Conservation (phyloP, 1,140 invertebrate genomes). For the Hormaphis cornu region DNA sequence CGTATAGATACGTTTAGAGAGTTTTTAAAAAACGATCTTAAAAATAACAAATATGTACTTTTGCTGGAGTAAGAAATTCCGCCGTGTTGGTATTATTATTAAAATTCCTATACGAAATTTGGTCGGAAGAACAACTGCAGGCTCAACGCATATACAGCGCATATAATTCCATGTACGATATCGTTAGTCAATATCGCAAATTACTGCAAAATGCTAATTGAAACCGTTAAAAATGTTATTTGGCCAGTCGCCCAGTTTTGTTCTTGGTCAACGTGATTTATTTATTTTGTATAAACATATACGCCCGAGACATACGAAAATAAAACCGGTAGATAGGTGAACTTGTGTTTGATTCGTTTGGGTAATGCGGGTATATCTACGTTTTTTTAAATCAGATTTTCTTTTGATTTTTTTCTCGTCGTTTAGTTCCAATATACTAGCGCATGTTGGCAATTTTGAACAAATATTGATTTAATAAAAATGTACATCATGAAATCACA, state of each 20-base stretch:
- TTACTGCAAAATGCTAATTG: conserved; percentile 7
- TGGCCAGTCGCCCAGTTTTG: conserved; percentile 12
- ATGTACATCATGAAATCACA: too few relatives aligned
- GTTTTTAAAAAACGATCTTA: too few relatives aligned
- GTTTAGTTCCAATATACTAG: conserved; percentile 2
- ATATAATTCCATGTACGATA: conserved; percentile 2
- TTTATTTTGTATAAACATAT: conserved; percentile 8
- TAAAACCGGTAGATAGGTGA: conserved; percentile 20
- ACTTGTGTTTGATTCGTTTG: too few relatives aligned
- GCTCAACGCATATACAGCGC: neutral
- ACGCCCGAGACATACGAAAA: neutral
- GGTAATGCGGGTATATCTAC: too few relatives aligned
- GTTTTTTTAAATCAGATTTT: conserved; percentile 16
- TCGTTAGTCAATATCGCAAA: neutral
- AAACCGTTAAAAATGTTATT: conserved; percentile 13
- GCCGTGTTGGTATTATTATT: too few relatives aligned
- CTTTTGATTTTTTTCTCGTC: neutral
- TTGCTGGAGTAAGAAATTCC: too few relatives aligned
- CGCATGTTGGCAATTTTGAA: too few relatives aligned
- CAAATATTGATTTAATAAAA: too few relatives aligned
- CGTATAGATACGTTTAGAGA: too few relatives aligned
- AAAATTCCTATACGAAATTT: conserved; percentile 1
- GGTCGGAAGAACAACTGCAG: neutral
- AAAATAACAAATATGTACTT: too few relatives aligned
- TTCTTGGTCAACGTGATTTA: neutral